Conservation (phyloP, 1,140 invertebrate genomes). For the Conus ventricosus region DNA sequence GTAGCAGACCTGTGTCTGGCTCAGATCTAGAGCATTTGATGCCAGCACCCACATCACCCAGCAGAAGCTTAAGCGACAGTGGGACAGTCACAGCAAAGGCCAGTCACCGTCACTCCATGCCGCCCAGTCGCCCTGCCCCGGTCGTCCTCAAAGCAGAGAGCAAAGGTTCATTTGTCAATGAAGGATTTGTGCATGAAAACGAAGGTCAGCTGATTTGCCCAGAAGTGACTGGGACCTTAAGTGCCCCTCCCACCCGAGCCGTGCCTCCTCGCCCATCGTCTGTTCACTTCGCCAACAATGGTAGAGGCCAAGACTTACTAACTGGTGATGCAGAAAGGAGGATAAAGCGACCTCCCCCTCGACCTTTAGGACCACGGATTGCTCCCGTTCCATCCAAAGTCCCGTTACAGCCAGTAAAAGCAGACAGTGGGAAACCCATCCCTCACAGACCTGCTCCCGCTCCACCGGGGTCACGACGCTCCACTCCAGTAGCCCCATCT, state of each 20-base stretch:
- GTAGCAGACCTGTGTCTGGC: neutral
- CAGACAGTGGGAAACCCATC: constrained; percentile 18
- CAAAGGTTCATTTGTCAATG: constrained; percentile 39
- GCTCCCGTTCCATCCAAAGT: constrained; percentile 46
- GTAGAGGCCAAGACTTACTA: too few relatives aligned
- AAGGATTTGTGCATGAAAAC: constrained; percentile 32
- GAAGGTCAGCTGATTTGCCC: constrained; percentile 33
- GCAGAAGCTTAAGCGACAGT: constrained; percentile 26
- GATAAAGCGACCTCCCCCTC: constrained; percentile 57
- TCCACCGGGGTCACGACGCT: constrained; percentile 26
- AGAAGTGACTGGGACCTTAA: neutral
- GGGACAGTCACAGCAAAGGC: neutral
- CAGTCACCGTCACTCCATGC: constrained; percentile 14
- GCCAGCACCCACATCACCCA: neutral
- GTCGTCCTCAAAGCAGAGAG: neutral
- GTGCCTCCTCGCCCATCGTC: constrained; percentile 52
- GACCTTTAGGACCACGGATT: constrained; percentile 58
- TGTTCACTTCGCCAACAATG: neutral
- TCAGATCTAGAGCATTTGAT: neutral
- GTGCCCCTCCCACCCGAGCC: neutral
- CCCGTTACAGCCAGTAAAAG: constrained; percentile 20
- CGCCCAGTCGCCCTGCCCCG: neutral
- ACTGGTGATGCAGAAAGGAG: neutral
- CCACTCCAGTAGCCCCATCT: neutral
- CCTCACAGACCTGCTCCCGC: constrained; percentile 57